Evolutionary conservation across 2,888 invertebrate species (phyloP).

Genomic region (Scaptomyza parva): DNA sequence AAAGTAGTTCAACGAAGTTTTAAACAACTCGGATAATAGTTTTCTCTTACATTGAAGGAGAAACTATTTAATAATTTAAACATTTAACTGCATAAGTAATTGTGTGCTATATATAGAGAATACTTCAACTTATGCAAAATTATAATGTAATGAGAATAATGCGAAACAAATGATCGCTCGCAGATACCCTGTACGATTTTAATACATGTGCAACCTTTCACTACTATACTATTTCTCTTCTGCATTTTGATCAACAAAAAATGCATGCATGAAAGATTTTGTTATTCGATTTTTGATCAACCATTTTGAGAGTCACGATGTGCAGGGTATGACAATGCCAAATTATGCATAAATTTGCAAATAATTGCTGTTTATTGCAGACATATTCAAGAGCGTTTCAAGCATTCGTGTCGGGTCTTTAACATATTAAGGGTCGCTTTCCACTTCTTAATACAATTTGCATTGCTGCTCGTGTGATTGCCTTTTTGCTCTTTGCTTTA

Average conservation of each 20-base stretch:
- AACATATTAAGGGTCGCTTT: conserved; percentile 5
- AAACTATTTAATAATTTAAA: not conserved
- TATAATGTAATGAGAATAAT: not conserved
- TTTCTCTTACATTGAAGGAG: not conserved
- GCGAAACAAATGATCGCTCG: not conserved
- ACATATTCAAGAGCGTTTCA: conserved; percentile 17
- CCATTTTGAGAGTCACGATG: not conserved
- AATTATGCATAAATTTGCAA: conserved; percentile 53
- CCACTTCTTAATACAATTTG: conserved; percentile 16
- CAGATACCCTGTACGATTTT: conserved; percentile 15
- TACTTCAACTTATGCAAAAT: conserved; percentile 18
- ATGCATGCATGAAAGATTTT: not conserved
- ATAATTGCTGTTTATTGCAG: conserved; percentile 44
- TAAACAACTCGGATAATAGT: too few relatives aligned
- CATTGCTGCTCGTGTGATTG: conserved; percentile 16
- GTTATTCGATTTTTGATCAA: not conserved
- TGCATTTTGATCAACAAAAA: not conserved
- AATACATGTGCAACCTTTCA: not conserved
- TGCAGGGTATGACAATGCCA: conserved; percentile 18
- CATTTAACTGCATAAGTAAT: conserved; percentile 1
- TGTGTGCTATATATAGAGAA: conserved; percentile 29
- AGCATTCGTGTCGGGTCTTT: conserved; percentile 1
- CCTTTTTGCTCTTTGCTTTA: not conserved
- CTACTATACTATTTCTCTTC: not conserved
- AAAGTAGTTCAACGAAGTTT: too few relatives aligned